These are phyloP conservation scores for Scatophagus argus DNA, from an alignment of 2,113 vertebrate species.

Conservation along the genomic window DNA sequence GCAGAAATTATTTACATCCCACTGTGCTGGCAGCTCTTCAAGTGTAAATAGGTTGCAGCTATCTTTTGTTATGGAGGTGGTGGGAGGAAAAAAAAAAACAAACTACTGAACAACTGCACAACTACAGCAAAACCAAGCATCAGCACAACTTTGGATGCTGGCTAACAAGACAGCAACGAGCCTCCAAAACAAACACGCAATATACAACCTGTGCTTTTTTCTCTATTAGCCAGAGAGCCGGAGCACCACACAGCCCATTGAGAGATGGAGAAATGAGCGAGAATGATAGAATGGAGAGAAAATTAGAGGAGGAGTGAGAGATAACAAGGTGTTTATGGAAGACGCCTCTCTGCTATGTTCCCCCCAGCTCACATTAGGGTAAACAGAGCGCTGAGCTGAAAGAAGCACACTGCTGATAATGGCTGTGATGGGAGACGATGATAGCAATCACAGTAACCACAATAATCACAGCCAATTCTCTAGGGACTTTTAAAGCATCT, in stretches of 20 bases:
- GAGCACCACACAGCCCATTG: conserved; percentile 13
- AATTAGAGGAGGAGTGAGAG: conserved; percentile 77
- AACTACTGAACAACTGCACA: not conserved
- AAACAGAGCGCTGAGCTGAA: conserved; percentile 76
- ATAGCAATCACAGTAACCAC: conserved; percentile 80
- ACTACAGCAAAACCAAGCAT: conserved; percentile 26
- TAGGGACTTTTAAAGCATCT: conserved; percentile 64
- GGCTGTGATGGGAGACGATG: conserved; percentile 78
- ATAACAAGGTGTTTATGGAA: conserved; percentile 83
- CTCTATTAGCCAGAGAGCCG: conserved; percentile 3
- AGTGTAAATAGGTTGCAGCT: conserved; percentile 44
- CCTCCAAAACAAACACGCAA: conserved; percentile 47
- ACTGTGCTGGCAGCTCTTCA: conserved; percentile 42
- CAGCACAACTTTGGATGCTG: conserved; percentile 16
- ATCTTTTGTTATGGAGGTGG: conserved; percentile 31
- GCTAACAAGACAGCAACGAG: conserved; percentile 36
- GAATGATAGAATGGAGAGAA: conserved; percentile 72
- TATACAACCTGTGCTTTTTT: conserved; percentile 27
- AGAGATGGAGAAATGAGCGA: conserved; percentile 45
- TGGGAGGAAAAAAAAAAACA: conserved; percentile 1
- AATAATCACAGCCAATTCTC: conserved; percentile 76
- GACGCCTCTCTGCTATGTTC: conserved; percentile 59
- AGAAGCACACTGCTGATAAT: conserved; percentile 68
- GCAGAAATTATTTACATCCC: conserved; percentile 52
- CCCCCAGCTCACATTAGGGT: conserved; percentile 77